Evolutionary conservation across 1,140 invertebrate species (phyloP).

Genomic region (Berghia stephanieae): DNA sequence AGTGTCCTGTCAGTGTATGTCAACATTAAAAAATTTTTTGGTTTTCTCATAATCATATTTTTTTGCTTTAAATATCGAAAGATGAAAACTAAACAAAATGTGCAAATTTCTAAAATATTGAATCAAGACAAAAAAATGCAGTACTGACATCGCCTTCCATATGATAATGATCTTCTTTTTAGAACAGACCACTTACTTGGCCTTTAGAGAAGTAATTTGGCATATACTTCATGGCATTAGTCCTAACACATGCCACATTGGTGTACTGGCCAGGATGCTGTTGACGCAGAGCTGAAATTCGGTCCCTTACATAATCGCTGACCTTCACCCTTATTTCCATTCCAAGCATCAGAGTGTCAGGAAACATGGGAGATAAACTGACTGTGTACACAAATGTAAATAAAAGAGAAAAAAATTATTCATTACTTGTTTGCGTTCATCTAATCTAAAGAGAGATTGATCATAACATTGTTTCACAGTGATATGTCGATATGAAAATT

Average conservation of each 20-base stretch:
- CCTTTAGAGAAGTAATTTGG: conserved; percentile 96
- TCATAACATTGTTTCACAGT: too few relatives aligned
- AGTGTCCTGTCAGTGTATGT: too few relatives aligned
- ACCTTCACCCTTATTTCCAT: conserved; percentile 97
- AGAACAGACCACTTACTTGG: conserved; percentile 78
- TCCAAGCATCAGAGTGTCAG: conserved; percentile 88
- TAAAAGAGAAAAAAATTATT: conserved; percentile 13
- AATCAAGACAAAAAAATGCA: too few relatives aligned
- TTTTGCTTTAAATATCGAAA: too few relatives aligned
- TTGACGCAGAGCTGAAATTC: conserved; percentile 85
- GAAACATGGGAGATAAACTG: conserved; percentile 89
- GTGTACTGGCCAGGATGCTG: conserved; percentile 82
- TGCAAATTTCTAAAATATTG: too few relatives aligned
- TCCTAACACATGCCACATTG: conserved; percentile 94
- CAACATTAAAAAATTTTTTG: too few relatives aligned
- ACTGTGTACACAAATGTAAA: conserved; percentile 71
- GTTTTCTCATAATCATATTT: too few relatives aligned
- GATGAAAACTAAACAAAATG: too few relatives aligned
- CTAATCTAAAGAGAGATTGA: too few relatives aligned
- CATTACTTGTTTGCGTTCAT: background rate
- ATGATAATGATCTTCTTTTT: too few relatives aligned
- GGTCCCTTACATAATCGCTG: conserved; percentile 96
- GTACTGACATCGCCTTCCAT: too few relatives aligned
- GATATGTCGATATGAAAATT: too few relatives aligned
- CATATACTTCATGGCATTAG: conserved; percentile 98